Base-by-base conservation (phyloP, 2,797 vertebrate species). In the Cuniculus paca region DNA sequence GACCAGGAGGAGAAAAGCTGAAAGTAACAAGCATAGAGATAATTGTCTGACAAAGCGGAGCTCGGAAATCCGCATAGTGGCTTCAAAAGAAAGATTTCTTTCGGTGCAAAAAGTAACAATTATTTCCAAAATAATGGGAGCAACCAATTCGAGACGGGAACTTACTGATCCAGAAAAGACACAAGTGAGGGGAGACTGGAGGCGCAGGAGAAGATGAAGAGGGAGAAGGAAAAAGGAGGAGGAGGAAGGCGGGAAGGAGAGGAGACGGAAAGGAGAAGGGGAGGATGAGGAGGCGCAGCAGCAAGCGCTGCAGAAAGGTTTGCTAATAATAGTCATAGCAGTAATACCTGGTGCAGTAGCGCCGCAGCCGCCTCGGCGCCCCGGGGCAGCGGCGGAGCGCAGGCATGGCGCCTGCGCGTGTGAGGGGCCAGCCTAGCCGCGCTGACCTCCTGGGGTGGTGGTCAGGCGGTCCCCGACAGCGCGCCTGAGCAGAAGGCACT, bases 311-410 rank as follows among this genome's bases (percentile, higher is more conserved):
- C 74, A 77, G 28, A 6, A 17, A 28, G 4, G 17, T 28, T 10
- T 50, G 2, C 14, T 42, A 3, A 22, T 45, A 14, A 14, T 2
- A 14, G 1, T 28, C 6, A 45, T 7, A 13, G 3, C 19, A 54
- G 16, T 14, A 60, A 50, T 13, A 63, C 45, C 31, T 31, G 34
- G 24, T 36, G 36, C 63, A 22, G 0, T 3, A 54, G 45, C n/a
- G 50, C 19, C 20, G 8, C 24, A 14, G 9, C 5, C n/a, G 22
- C 56, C n/a, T 72, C 77, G 24, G 13, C 13, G 20, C 24, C 42
- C 77, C 9, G 28, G 36, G 10, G 6, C 17, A 6, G 12, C 77
- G 28, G 34, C 3, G 1, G 5, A 2, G 36, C 14, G 22, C 60
- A 72, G 77, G n/a, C 22, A 45, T 68, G 39, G 45, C 20, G 11